A percentile compares a stretch with the other conserved stretches of the same genome.
Evolutionary conservation across 1,140 invertebrate genomes (phyloP).

Genomic region (Magallana angulata): DNA sequence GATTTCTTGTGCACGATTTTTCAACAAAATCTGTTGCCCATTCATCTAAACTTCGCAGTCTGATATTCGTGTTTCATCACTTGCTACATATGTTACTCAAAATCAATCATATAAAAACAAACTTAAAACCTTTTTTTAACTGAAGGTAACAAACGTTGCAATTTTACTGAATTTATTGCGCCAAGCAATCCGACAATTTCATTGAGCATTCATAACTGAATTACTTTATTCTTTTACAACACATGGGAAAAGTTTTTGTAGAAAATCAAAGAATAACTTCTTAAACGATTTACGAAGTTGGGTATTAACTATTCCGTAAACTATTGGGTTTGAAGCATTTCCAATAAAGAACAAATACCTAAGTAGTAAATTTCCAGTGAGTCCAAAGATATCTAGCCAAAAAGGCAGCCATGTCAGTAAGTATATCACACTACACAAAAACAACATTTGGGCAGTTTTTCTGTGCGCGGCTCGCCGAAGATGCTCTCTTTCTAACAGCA

Average conservation of each 20-base stretch:
- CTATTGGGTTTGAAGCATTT: conserved; percentile 71
- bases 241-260: neutral
- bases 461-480: conserved; percentile 54
- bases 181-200: no score
- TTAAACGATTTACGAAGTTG: conserved; percentile 62
- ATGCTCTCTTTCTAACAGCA: neutral
- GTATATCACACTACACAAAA: conserved; percentile 72
- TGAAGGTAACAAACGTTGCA: no score
- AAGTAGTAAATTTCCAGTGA: conserved; percentile 63
- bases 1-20: no score
- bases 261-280: neutral
- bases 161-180: no score
- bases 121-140: no score
- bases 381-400: conserved; percentile 72
- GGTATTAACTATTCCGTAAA: conserved; percentile 71
- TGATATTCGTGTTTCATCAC: no score
- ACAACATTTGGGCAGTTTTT: conserved; percentile 71
- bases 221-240: neutral
- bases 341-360: conserved; percentile 69
- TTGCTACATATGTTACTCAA: no score
- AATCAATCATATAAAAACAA: no score
- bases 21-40: no score
- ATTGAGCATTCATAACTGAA: no score
- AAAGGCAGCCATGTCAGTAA: conserved; percentile 72
- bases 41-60: no score